Evolutionary conservation across 2,888 invertebrate genomes (phyloP).

Genomic region (Apotomis capreana): DNA sequence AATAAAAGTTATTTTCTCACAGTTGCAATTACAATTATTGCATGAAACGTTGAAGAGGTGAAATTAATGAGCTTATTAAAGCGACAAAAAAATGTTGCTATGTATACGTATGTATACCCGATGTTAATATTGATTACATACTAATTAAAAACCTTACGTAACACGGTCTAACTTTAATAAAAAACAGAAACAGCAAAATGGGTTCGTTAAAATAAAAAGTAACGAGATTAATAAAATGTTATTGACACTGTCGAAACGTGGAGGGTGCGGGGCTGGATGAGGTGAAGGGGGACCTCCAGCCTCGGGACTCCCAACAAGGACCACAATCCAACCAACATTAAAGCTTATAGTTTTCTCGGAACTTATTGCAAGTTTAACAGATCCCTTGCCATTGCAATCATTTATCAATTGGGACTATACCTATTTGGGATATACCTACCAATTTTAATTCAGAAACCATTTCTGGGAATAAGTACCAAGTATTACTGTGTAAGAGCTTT

Average conservation of each 20-base stretch:
- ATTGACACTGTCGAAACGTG: slow-evolving; percentile 35
- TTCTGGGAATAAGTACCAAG: too few species aligned
- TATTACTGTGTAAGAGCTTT: too few species aligned
- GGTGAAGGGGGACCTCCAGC: slow-evolving; percentile 17
- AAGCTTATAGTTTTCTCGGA: slow-evolving; percentile 19
- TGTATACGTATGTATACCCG: too few species aligned
- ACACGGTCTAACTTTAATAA: slow-evolving; percentile 28
- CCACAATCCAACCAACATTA: slow-evolving; percentile 14
- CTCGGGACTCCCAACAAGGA: slow-evolving; percentile 17
- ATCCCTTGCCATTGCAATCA: neutral
- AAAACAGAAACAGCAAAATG: slow-evolving; percentile 37
- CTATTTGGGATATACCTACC: too few species aligned
- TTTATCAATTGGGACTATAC: neutral
- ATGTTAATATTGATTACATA: neutral
- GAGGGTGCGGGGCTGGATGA: slow-evolving; percentile 28
- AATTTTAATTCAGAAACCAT: too few species aligned
- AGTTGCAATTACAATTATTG: too few species aligned
- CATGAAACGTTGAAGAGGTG: too few species aligned
- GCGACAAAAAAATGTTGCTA: neutral
- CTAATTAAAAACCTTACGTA: slow-evolving; percentile 31
- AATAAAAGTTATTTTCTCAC: too few species aligned
- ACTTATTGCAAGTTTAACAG: neutral
- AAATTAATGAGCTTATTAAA: neutral
- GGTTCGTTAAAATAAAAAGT: slow-evolving; percentile 41
- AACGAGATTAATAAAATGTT: slow-evolving; percentile 42